Conservation (phyloP, 2,888 invertebrate species). For the Tinea trinotella region DNA sequence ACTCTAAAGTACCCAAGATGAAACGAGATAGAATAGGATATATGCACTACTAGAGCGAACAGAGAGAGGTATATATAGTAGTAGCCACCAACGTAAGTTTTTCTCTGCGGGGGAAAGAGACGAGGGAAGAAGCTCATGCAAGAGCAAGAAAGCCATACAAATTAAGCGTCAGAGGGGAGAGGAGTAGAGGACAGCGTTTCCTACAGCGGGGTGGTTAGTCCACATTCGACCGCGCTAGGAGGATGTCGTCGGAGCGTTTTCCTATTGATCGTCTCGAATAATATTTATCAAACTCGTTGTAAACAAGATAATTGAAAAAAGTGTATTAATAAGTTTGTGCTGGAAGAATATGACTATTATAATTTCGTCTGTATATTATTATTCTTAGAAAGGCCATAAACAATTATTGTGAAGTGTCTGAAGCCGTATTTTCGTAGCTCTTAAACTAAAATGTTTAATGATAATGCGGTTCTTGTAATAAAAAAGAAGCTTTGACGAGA, state of each 20-base stretch:
- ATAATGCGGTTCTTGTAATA: slow-evolving; percentile 57
- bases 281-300: not conserved
- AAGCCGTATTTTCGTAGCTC: not conserved
- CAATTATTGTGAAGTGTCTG: not conserved
- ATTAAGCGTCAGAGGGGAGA: slow-evolving; percentile 70
- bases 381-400: not conserved
- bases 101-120: slow-evolving; percentile 54
- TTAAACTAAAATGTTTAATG: slow-evolving; percentile 7
- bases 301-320: slow-evolving; percentile 6
- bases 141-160: slow-evolving; percentile 55
- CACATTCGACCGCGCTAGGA: slow-evolving; percentile 60
- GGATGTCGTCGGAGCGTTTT: not conserved
- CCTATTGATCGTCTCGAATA: not conserved
- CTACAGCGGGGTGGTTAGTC: slow-evolving; percentile 71
- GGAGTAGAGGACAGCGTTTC: slow-evolving; percentile 52
- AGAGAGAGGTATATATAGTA: slow-evolving; percentile 66
- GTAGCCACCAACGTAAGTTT: slow-evolving; percentile 58
- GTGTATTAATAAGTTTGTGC: not conserved
- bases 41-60: slow-evolving; percentile 68
- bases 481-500: slow-evolving; percentile 35
- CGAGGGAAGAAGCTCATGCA: slow-evolving; percentile 47
- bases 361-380: not conserved
- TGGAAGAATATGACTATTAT: not conserved
- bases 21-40: slow-evolving; percentile 73
- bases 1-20: slow-evolving; percentile 68